These are phyloP conservation scores for Athalia rosae DNA, from an alignment of 2,888 invertebrate species.

Conservation along the genomic window DNA sequence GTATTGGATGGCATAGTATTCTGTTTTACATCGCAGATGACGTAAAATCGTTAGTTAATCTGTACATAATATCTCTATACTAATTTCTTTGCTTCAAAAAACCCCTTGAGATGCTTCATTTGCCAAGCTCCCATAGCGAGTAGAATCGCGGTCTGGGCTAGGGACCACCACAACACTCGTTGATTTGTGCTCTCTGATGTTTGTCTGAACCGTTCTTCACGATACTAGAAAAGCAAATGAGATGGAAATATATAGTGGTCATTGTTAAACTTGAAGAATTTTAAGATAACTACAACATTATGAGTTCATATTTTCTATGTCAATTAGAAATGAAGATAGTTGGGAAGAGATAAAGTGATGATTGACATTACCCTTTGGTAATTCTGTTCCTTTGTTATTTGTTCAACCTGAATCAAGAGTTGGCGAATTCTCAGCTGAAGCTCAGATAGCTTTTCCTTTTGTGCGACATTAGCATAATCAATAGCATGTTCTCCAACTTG, in stretches of 20 bases:
- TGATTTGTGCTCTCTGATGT: constrained; percentile 99
- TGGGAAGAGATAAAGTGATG: constrained; percentile 1
- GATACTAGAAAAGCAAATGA: constrained; percentile 79
- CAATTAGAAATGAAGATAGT: constrained; percentile 8
- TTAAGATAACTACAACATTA: constrained; percentile 36
- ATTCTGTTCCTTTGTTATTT: constrained; percentile 99
- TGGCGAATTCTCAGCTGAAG: constrained; percentile 96
- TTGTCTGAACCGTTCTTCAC: constrained; percentile 97
- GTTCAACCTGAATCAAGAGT: constrained; percentile 97
- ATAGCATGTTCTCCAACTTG: constrained; percentile 99
- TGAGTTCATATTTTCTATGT: background rate
- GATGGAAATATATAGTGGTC: constrained; percentile 10
- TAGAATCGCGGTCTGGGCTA: constrained; percentile 92
- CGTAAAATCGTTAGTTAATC: too few species aligned
- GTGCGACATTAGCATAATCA: constrained; percentile 97
- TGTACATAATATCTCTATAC: constrained; percentile 77
- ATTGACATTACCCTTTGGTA: constrained; percentile 89
- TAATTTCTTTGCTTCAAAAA: constrained; percentile 99
- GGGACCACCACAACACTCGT: constrained; percentile 97
- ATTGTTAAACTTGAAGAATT: constrained; percentile 22
- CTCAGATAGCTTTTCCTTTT: constrained; percentile 97
- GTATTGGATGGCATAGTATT: too few species aligned
- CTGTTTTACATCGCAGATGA: too few species aligned
- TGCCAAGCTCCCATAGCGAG: constrained; percentile 98
- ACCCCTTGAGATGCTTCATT: constrained; percentile 98